A percentile compares a stretch with the other conserved stretches of the same genome.
Conservation (phyloP, 2,113 vertebrate species). For the Crotalus helleri region DNA sequence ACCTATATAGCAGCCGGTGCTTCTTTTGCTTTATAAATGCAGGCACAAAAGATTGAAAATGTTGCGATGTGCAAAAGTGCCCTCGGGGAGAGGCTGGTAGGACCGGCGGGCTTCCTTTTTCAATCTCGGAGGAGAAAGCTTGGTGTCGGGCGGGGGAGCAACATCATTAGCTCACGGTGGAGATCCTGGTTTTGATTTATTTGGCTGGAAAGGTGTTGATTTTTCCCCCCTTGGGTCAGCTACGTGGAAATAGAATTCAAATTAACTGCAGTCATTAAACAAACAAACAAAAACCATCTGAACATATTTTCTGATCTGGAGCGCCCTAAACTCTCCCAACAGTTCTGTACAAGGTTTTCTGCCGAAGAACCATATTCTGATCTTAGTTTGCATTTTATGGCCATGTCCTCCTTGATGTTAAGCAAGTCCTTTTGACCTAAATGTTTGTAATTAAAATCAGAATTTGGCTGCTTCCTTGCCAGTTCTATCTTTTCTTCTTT, state of each 20-base stretch:
- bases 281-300: background rate
- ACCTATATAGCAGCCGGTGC: background rate
- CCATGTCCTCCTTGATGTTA: background rate
- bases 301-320: background rate
- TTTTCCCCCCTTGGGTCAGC: background rate
- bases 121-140: background rate
- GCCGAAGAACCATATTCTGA: background rate
- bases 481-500: background rate
- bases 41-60: background rate
- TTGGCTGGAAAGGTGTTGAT: background rate
- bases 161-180: background rate
- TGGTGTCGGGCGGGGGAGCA: background rate
- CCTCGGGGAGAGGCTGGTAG: background rate
- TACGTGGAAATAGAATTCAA: background rate
- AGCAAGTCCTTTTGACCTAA: background rate
- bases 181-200: background rate
- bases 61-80: background rate
- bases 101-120: background rate
- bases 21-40: background rate
- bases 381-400: background rate
- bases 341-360: background rate
- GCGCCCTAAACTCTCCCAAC: conserved; percentile 16
- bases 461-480: background rate
- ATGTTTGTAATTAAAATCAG: background rate
- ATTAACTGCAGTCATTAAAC: background rate